phyloP scores from a whole-genome alignment of 1,140 invertebrate genomes.

The Drosophila orena region DNA sequence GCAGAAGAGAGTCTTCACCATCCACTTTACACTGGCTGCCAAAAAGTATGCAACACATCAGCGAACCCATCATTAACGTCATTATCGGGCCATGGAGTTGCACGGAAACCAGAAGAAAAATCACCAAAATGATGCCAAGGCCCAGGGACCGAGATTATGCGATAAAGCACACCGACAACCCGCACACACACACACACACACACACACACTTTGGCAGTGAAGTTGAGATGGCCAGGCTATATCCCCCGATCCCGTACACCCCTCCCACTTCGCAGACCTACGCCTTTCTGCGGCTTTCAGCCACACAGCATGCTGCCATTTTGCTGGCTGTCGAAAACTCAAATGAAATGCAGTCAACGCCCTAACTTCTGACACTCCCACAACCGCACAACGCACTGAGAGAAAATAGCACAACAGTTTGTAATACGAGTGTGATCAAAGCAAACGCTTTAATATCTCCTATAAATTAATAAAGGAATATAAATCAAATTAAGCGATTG shows the following conservation, averaged over 20 bases:
- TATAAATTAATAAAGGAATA: too few relatives aligned
- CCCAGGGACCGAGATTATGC: slow-evolving; percentile 61
- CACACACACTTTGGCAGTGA: not conserved
- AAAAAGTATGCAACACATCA: slow-evolving; percentile 42
- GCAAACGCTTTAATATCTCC: too few relatives aligned
- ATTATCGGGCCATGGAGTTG: slow-evolving; percentile 46
- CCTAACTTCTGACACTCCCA: slow-evolving; percentile 32
- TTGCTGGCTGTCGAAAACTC: slow-evolving; percentile 59
- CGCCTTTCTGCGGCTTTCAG: slow-evolving; percentile 36
- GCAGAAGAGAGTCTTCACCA: slow-evolving; percentile 5
- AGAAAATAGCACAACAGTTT: not conserved
- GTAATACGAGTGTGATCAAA: too few relatives aligned
- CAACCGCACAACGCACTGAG: slow-evolving; percentile 7
- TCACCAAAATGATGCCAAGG: slow-evolving; percentile 44
- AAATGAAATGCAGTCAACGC: slow-evolving; percentile 70
- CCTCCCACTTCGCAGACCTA: not conserved
- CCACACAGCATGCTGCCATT: slow-evolving; percentile 69
- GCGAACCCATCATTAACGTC: slow-evolving; percentile 63
- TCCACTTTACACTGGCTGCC: slow-evolving; percentile 15
- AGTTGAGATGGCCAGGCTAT: slow-evolving; percentile 29
- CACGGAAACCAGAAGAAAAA: slow-evolving; percentile 30
- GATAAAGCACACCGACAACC: slow-evolving; percentile 46
- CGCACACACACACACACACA: slow-evolving; percentile 1
- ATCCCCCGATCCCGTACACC: not conserved
- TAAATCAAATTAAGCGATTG: too few relatives aligned